Evolutionary conservation across 2,113 vertebrate genomes (phyloP), one percentile per base, ranked within the genome.

Genomic region (Rhabdornis inornatus): DNA sequence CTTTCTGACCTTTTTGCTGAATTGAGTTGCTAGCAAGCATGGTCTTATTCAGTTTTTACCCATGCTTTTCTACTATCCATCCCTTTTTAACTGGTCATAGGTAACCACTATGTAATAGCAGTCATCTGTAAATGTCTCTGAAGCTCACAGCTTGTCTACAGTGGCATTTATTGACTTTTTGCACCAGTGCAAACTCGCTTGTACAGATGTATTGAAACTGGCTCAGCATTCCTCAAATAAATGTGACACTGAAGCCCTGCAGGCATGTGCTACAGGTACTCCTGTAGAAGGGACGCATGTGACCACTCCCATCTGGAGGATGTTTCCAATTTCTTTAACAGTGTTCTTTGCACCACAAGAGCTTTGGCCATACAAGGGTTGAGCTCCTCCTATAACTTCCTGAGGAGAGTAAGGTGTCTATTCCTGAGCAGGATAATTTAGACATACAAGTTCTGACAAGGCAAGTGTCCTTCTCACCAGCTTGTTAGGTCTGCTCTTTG

Each of bases 211-310:
- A 49, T 17, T 50, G 27, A 50, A 71, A 33, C 18, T 68, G 44
- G 19, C 16, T 90, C 57, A 66, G 22, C 47, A 27, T 50, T 90
- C 28, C 40, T 86, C 18, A 68, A 22, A 44, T 22, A 50, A 74
- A 39, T 35, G 27, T 37, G 80, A 37, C 35, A 40, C 18, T 27
- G 23, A 25, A 86, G 19, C 31, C 23, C 16, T 2, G 7, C n/a
- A 86, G 37, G 16, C 28, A 2, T 27, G 28, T 39, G 30, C 27
- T 74, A 66, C 56, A 42, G 9, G 6, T 61, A 35, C 11, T 55
- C 6, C 15, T 6, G 3, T 35, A 23, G 24, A 59, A 75, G 19
- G 57, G 30, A 33, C 0, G 1, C 3, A 1, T 18, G 33, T 64
- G 59, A 39, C 35, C 30, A 42, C 39, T 52, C 25, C 68, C 18